Base-by-base conservation (phyloP, 2,797 vertebrate species). In the Heterohyrax brucei region DNA sequence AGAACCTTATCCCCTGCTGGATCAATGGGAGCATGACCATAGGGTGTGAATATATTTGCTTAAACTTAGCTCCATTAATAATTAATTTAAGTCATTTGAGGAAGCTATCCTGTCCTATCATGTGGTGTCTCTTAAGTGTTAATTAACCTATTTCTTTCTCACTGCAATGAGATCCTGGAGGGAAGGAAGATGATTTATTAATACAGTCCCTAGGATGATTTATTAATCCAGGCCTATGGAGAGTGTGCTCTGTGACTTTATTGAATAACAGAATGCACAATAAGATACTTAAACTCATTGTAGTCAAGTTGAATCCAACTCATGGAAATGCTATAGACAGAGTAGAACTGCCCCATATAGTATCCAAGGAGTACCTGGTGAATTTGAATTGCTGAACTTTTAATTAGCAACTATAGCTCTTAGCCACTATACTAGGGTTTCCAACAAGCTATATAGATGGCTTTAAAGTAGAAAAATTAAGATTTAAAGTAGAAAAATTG, bases 81-180 rank as follows among this genome's bases (percentile, higher is more conserved):
- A 80, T 75, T 70, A 64, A 78, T 79, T 90, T 64, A 53, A 93
- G 10, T 93, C 16, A 90, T 70, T 95, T 87, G 80, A 91, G 28
- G 66, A 86, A 88, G 33, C 48, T 92, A 59, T 87, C 30, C 7
- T n/a, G 61, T 78, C 39, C 46, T 22, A 83, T 88, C 28, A 59
- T 16, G 53, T 89, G 8, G 16, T 92, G 28, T 79, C n/a, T 86
- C 76, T 8, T 87, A 62, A 70, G 59, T 93, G 24, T 66, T 87
- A 77, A 16, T 89, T 89, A 53, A 59, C 10, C 44, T 82, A 68
- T 7, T 39, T 66, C 46, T 88, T 91, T 76, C 24, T 79, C 48
- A 72, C 26, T 18, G 70, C 1, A 44, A 7, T 92, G 33, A 93
- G 72, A 78, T 87, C n/a, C 48, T 73, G 33, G 64, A 95, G 7